Conservation (phyloP, 2,888 invertebrate genomes). For the Exephanes ischioxanthus region DNA sequence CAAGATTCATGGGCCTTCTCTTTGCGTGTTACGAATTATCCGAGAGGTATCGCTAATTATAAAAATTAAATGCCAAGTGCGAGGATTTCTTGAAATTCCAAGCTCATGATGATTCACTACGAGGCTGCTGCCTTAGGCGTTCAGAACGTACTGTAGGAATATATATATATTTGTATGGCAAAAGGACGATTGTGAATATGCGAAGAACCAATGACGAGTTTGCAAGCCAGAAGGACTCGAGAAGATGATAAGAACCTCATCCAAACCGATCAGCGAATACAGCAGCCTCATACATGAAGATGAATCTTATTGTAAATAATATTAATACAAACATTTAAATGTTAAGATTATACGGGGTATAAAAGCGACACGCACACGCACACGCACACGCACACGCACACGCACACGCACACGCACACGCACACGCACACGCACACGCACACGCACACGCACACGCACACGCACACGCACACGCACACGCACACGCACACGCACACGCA, state of each 20-base stretch:
- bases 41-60: background rate
- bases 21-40: background rate
- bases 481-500: slow-evolving; percentile 1
- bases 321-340: slow-evolving; percentile 51
- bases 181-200: slow-evolving; percentile 23
- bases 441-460: slow-evolving; percentile 20
- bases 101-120: slow-evolving; percentile 36
- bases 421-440: slow-evolving; percentile 1
- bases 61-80: background rate
- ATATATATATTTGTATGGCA: background rate
- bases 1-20: background rate
- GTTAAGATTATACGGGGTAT: slow-evolving; percentile 41
- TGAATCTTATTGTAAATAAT: slow-evolving; percentile 57
- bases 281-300: slow-evolving; percentile 42
- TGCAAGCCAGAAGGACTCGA: slow-evolving; percentile 19
- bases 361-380: slow-evolving; percentile 17
- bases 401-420: slow-evolving; percentile 4
- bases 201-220: slow-evolving; percentile 48
- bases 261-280: slow-evolving; percentile 48
- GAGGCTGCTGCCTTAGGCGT: slow-evolving; percentile 24
- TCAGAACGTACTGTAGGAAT: background rate
- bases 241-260: slow-evolving; percentile 34
- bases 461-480: slow-evolving; percentile 5
- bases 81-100: background rate
- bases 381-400: slow-evolving; percentile 20